Conservation (phyloP, 1,140 invertebrate genomes). For the Zaprionus kolodkinae region DNA sequence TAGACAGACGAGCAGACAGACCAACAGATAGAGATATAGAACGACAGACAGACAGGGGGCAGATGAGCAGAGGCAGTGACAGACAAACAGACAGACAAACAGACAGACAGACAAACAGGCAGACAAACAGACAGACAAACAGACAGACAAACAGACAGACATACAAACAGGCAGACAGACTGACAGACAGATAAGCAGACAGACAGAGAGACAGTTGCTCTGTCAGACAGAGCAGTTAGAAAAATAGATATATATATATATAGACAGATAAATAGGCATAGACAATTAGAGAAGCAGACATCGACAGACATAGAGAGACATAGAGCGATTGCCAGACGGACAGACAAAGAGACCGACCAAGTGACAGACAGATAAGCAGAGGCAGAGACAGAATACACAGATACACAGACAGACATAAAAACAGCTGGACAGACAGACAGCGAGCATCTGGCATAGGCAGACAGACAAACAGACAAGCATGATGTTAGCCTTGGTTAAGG, state of each 20-base stretch:
- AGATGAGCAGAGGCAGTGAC: no score
- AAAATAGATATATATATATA: not conserved
- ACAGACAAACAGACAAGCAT: conserved; percentile 32
- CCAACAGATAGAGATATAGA: not conserved
- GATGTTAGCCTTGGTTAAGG: no score
- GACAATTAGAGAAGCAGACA: not conserved
- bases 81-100: not conserved
- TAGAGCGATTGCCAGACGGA: not conserved
- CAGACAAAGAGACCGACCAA: not conserved
- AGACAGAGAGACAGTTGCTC: not conserved
- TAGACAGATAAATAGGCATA: not conserved
- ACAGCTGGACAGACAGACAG: not conserved
- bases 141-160: not conserved
- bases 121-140: not conserved
- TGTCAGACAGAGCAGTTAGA: not conserved
- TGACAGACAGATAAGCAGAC: not conserved
- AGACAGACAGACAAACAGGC: not conserved
- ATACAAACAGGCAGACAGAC: not conserved
- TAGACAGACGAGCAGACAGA: not conserved
- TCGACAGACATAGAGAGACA: not conserved
- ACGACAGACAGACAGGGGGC: not conserved
- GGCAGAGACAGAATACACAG: conserved; percentile 38
- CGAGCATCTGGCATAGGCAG: conserved; percentile 18
- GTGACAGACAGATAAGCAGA: not conserved
- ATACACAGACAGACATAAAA: not conserved